phyloP scores from a whole-genome alignment of 2,797 vertebrate genomes.

The Sebastes aleutianus region DNA sequence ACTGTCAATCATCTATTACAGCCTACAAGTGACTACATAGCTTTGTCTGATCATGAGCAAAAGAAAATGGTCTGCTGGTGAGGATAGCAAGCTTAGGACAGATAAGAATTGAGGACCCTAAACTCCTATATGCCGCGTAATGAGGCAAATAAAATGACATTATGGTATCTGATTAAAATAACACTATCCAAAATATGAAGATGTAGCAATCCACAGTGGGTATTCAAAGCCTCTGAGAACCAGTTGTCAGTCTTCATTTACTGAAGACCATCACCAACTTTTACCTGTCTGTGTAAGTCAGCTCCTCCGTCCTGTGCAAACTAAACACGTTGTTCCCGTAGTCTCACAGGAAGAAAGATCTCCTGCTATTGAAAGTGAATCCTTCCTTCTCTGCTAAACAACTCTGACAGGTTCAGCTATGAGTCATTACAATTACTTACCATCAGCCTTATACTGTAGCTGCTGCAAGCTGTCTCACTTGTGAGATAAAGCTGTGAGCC shows the following conservation, averaged over 20 bases:
- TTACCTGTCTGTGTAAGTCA: background rate
- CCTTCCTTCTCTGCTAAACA: background rate
- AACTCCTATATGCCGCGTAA: background rate
- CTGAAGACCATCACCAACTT: background rate
- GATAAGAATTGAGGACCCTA: background rate
- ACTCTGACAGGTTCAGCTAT: background rate
- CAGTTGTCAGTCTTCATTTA: background rate
- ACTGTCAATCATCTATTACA: background rate
- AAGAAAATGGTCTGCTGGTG: background rate
- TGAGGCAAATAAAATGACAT: background rate
- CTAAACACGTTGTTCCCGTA: background rate
- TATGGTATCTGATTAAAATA: background rate
- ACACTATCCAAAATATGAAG: background rate
- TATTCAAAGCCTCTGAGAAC: background rate
- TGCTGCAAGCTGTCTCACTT: conserved; percentile 1
- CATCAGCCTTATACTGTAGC: background rate
- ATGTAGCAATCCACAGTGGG: background rate
- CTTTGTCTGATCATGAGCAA: background rate
- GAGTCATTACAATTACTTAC: conserved; percentile 8
- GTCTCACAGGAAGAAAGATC: background rate
- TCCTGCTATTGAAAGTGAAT: background rate
- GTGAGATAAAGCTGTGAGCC: conserved; percentile 14
- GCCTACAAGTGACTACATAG: background rate
- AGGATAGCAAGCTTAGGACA: background rate
- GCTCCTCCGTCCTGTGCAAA: background rate